A percentile compares a stretch with the other conserved stretches of the same genome.
These are phyloP conservation scores for Columba guinea DNA, from an alignment of 2,797 vertebrate species.

Conservation along the genomic window DNA sequence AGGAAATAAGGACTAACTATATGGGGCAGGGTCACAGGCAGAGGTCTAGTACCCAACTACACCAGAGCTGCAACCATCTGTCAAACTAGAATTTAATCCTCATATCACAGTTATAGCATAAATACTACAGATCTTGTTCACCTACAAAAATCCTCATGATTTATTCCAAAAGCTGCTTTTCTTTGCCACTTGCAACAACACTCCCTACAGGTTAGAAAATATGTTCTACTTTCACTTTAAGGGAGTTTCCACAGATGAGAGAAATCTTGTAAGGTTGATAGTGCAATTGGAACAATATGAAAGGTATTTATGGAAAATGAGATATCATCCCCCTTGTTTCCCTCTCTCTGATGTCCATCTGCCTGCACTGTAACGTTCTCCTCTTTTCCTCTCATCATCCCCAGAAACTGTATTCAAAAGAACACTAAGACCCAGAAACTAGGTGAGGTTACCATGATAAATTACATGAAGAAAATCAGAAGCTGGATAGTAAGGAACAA, in stretches of 20 bases:
- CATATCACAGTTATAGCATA: background rate
- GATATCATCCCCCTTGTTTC: background rate
- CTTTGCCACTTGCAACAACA: background rate
- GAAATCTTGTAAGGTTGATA: background rate
- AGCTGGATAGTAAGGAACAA: background rate
- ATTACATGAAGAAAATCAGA: background rate
- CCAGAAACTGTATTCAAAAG: background rate
- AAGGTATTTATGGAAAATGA: background rate
- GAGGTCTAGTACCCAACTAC: background rate
- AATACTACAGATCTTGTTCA: background rate
- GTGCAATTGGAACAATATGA: background rate
- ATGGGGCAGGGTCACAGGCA: background rate
- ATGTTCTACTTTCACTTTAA: background rate
- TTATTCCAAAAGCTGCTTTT: background rate
- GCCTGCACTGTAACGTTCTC: background rate
- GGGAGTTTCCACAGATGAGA: background rate
- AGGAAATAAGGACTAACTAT: background rate
- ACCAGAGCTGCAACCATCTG: rapidly evolving
- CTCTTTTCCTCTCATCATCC: background rate
- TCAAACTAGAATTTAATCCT: background rate
- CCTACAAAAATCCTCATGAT: background rate
- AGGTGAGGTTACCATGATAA: background rate
- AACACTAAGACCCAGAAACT: background rate
- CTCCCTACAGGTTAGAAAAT: background rate
- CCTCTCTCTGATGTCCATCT: background rate